Evolutionary conservation across 2,797 vertebrate species (phyloP).

Genomic region (Salarias fasciatus): DNA sequence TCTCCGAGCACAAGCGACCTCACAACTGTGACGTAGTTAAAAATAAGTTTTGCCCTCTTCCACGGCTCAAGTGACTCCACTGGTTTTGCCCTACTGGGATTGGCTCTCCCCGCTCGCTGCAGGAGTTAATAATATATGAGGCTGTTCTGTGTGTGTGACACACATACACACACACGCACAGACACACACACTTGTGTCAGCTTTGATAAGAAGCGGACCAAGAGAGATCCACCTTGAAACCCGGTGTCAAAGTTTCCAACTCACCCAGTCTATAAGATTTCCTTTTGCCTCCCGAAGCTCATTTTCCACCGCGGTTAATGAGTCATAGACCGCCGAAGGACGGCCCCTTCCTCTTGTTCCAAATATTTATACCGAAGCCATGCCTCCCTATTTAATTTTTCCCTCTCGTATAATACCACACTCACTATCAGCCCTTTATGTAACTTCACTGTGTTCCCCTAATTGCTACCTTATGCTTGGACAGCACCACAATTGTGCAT

Average conservation of each 20-base stretch:
- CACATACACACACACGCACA: slow-evolving; percentile 36
- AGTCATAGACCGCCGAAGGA: slow-evolving; percentile 12
- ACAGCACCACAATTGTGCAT: slow-evolving; percentile 1
- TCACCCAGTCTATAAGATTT: slow-evolving; percentile 27
- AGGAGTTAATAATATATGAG: slow-evolving; percentile 82
- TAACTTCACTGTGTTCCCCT: slow-evolving; percentile 44
- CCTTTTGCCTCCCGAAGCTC: neutral
- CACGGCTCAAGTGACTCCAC: neutral
- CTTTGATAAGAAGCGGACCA: slow-evolving; percentile 48
- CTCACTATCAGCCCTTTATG: slow-evolving; percentile 43
- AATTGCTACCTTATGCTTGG: slow-evolving; percentile 71
- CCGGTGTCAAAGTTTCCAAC: slow-evolving; percentile 46
- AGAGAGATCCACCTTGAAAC: slow-evolving; percentile 20
- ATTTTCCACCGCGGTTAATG: slow-evolving; percentile 50
- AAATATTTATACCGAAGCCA: slow-evolving; percentile 45
- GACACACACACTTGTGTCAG: slow-evolving; percentile 10
- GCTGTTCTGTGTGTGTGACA: slow-evolving; percentile 46
- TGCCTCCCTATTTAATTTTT: slow-evolving; percentile 40
- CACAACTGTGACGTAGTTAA: neutral
- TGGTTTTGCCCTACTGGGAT: slow-evolving; percentile 21
- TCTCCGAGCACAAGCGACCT: neutral
- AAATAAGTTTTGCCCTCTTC: slow-evolving; percentile 27
- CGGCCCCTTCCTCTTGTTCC: slow-evolving; percentile 29
- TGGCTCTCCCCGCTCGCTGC: slow-evolving; percentile 22
- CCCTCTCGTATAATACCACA: slow-evolving; percentile 17